phyloP scores from a whole-genome alignment of 2,888 invertebrate species.

The Platerodrilus igneus region DNA sequence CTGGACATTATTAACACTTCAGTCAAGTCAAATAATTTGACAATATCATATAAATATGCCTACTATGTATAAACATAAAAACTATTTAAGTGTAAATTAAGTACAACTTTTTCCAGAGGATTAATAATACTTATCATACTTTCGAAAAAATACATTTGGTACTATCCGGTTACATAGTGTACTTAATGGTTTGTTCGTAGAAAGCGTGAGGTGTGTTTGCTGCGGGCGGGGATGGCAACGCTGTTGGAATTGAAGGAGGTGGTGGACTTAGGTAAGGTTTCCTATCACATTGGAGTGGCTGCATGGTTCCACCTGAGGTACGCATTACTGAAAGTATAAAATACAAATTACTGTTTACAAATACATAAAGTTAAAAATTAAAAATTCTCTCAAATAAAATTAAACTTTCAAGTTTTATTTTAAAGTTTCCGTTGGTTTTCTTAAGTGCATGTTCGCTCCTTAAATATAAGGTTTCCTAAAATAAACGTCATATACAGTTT shows the following conservation, averaged over 20 bases:
- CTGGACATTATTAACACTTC: too few species aligned
- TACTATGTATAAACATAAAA: too few species aligned
- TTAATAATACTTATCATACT: too few species aligned
- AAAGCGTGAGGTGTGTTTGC: constrained; percentile 44
- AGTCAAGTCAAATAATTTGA: too few species aligned
- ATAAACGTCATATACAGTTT: neutral
- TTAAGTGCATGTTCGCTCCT: neutral
- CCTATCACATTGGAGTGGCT: constrained; percentile 53
- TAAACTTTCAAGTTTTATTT: too few species aligned
- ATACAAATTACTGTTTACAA: constrained; percentile 11
- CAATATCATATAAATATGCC: too few species aligned
- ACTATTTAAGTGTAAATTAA: too few species aligned
- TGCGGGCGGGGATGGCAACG: constrained; percentile 51
- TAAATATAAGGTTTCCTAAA: neutral
- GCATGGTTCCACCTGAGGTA: constrained; percentile 38
- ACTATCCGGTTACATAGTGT: constrained; percentile 29
- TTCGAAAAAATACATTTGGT: too few species aligned
- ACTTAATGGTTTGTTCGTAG: constrained; percentile 40
- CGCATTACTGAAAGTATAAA: constrained; percentile 42
- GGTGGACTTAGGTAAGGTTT: constrained; percentile 55
- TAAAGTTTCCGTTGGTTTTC: neutral
- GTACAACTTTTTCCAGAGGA: too few species aligned
- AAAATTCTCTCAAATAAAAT: too few species aligned
- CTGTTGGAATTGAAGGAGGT: constrained; percentile 47
- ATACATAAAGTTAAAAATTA: too few species aligned